Conservation (phyloP, 2,113 vertebrate species). For the Pyxicephalus adspersus region DNA sequence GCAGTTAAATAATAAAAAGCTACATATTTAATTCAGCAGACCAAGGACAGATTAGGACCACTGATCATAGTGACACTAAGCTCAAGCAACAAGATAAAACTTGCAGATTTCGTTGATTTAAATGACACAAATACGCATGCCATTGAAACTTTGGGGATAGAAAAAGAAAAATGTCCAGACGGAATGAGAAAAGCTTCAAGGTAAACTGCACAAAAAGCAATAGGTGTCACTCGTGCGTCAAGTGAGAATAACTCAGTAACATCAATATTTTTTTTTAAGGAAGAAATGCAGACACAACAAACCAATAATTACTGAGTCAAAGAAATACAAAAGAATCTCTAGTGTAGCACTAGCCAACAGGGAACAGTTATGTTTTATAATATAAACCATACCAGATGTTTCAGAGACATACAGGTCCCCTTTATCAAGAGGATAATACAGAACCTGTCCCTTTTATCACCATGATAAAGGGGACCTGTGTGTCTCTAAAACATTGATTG, state of each 20-base stretch:
- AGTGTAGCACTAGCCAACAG: too few species aligned
- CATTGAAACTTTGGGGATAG: constrained; percentile 16
- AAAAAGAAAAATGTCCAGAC: constrained; percentile 20
- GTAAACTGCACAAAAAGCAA: constrained; percentile 18
- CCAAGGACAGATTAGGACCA: constrained; percentile 43
- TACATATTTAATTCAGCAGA: constrained; percentile 52
- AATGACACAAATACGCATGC: constrained; percentile 32
- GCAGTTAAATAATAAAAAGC: constrained; percentile 46
- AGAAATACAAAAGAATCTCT: too few species aligned
- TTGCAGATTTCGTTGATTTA: constrained; percentile 36
- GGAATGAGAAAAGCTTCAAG: constrained; percentile 8
- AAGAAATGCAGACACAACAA: too few species aligned
- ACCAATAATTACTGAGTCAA: too few species aligned
- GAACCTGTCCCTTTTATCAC: too few species aligned
- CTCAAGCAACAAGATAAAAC: constrained; percentile 37
- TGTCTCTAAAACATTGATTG: too few species aligned
- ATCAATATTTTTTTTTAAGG: constrained; percentile 6
- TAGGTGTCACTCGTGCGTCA: constrained; percentile 8
- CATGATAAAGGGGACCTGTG: too few species aligned
- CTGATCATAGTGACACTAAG: constrained; percentile 43
- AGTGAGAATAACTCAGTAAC: background rate
- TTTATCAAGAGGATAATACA: too few species aligned
- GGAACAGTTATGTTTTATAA: too few species aligned
- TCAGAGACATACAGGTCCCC: too few species aligned
- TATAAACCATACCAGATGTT: too few species aligned